Percentiles rank a stretch among this genome's conserved stretches.
These are phyloP conservation scores for Mythimna albipuncta DNA, from an alignment of 2,888 invertebrate genomes.

Conservation along the genomic window DNA sequence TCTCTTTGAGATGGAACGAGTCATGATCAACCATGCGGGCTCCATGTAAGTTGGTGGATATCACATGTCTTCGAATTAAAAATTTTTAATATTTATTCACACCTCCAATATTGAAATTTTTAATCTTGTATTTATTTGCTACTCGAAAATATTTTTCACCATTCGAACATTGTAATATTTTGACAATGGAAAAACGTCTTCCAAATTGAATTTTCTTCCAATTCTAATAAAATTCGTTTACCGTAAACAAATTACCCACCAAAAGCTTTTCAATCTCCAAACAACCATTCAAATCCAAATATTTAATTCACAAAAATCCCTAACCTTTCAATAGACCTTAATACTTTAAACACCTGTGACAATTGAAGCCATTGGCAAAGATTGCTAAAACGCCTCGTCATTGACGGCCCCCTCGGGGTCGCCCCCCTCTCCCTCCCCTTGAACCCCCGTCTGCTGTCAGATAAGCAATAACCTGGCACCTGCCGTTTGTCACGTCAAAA, in stretches of 20 bases:
- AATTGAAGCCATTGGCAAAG: constrained; percentile 44
- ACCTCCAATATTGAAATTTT: neutral
- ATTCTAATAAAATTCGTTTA: constrained; percentile 17
- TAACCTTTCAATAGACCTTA: constrained; percentile 38
- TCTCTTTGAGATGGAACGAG: too few species aligned
- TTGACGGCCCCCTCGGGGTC: constrained; percentile 33
- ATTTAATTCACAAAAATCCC: constrained; percentile 31
- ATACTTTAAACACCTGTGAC: constrained; percentile 45
- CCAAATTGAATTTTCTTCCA: neutral
- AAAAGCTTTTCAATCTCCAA: constrained; percentile 16
- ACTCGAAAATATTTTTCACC: neutral
- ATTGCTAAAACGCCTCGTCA: constrained; percentile 60
- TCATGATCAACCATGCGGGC: too few species aligned
- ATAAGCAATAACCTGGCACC: constrained; percentile 77
- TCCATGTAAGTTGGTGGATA: too few species aligned
- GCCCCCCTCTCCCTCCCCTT: constrained; percentile 23
- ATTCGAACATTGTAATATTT: neutral
- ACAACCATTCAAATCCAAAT: constrained; percentile 22
- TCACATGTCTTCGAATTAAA: too few species aligned
- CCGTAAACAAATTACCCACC: constrained; percentile 34
- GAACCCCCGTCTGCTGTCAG: constrained; percentile 63
- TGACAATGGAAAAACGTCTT: neutral
- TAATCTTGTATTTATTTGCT: neutral
- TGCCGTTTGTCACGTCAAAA: constrained; percentile 68
- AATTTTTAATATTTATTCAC: neutral